phyloP scores from a whole-genome alignment of 2,113 vertebrate genomes.

The Pollimyrus isidori region DNA sequence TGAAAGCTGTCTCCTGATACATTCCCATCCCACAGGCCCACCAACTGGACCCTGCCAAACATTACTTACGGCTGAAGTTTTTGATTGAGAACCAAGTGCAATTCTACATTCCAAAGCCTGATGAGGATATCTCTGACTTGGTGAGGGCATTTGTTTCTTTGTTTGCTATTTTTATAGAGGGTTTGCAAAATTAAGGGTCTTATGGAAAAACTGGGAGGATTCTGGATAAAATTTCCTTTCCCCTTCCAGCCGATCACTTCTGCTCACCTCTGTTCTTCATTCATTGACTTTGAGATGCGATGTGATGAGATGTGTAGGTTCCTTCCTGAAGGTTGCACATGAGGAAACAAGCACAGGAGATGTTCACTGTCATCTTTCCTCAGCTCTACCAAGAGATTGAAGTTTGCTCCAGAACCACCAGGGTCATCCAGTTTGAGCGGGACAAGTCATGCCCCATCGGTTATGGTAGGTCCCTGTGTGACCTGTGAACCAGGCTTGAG shows the following conservation, averaged over 20 bases:
- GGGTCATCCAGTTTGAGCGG: slow-evolving; percentile 78
- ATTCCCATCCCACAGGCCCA: slow-evolving; percentile 58
- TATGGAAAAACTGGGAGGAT: neutral
- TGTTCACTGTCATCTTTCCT: slow-evolving; percentile 28
- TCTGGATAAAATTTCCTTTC: neutral
- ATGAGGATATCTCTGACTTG: slow-evolving; percentile 90
- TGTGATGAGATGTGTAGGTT: neutral
- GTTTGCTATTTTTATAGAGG: neutral
- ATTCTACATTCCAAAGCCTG: slow-evolving; percentile 72
- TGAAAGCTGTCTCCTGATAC: slow-evolving; percentile 4
- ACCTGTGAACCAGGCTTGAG: neutral
- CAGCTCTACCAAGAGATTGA: slow-evolving; percentile 95
- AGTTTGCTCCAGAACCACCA: slow-evolving; percentile 79
- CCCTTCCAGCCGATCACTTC: neutral
- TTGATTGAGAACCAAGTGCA: slow-evolving; percentile 67
- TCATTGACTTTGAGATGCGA: too few relatives aligned
- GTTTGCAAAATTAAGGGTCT: neutral
- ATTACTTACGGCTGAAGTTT: slow-evolving; percentile 84
- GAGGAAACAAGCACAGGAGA: neutral
- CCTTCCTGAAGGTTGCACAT: neutral
- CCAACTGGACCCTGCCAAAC: slow-evolving; percentile 65
- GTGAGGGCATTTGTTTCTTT: slow-evolving; percentile 57
- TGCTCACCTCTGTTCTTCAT: neutral
- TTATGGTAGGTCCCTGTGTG: slow-evolving; percentile 67
- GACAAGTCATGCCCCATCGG: slow-evolving; percentile 66